Evolutionary conservation across 2,113 vertebrate species (phyloP).

Genomic region (Sceloporus undulatus): DNA sequence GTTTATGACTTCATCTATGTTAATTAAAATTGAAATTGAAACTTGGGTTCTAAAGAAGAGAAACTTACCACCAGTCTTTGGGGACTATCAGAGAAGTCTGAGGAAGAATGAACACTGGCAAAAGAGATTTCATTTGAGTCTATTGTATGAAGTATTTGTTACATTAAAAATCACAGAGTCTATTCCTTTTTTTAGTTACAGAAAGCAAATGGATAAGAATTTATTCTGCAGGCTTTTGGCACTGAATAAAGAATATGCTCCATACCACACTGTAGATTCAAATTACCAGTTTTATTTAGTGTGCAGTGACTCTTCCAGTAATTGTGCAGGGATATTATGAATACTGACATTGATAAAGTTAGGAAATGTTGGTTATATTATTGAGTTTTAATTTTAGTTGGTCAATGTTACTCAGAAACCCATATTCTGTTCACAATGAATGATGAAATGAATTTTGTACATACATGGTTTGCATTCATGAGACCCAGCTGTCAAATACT

Average conservation of each 20-base stretch:
- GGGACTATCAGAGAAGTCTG: slow-evolving; percentile 73
- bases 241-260: slow-evolving; percentile 45
- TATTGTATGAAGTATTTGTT: slow-evolving; percentile 46
- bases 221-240: slow-evolving; percentile 13
- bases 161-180: slow-evolving; percentile 42
- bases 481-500: neutral
- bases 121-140: slow-evolving; percentile 63
- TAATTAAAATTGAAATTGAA: slow-evolving; percentile 87
- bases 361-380: neutral
- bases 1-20: slow-evolving; percentile 73
- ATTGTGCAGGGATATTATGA: neutral
- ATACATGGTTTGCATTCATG: neutral
- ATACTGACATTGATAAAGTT: neutral
- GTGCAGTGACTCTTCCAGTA: no score
- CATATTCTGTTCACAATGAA: neutral
- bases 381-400: neutral
- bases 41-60: slow-evolving; percentile 82
- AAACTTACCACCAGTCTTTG: slow-evolving; percentile 77
- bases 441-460: neutral
- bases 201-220: slow-evolving; percentile 29
- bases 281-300: neutral
- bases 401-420: neutral
- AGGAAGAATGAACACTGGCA: slow-evolving; percentile 63
- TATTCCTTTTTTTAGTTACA: slow-evolving; percentile 40
- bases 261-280: slow-evolving; percentile 6